Evolutionary conservation across 2,797 vertebrate genomes (phyloP).

Genomic region (Mormyrus proboscirostris): DNA sequence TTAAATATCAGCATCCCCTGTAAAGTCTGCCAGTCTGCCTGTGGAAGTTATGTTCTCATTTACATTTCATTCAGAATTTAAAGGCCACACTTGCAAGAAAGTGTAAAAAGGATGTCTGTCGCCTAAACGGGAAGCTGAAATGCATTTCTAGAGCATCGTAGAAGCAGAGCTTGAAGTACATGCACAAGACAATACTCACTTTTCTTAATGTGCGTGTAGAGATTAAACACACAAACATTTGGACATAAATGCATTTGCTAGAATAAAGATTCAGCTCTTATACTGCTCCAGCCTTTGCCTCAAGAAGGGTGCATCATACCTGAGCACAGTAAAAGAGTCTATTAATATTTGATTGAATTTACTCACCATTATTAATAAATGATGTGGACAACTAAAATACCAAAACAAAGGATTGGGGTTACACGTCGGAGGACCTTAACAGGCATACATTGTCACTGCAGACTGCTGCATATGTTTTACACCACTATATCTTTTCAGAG

Average conservation of each 20-base stretch:
- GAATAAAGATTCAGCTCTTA: neutral
- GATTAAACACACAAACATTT: neutral
- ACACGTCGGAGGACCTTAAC: neutral
- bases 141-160: neutral
- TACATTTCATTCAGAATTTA: neutral
- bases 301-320: neutral
- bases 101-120: neutral
- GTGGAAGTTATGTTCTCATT: neutral
- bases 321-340: constrained; percentile 6
- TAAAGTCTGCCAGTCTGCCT: neutral
- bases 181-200: no score
- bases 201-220: neutral
- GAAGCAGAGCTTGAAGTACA: neutral
- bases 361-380: constrained; percentile 17
- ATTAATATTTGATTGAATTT: constrained; percentile 14
- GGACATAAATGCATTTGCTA: neutral
- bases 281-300: neutral
- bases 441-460: neutral
- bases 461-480: neutral
- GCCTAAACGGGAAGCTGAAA: neutral
- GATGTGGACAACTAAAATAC: constrained; percentile 1
- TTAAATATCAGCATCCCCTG: neutral
- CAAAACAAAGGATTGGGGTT: neutral
- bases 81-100: neutral
- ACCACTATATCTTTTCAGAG: constrained; percentile 2